These are phyloP conservation scores for Plebejus argus DNA, from an alignment of 2,888 invertebrate species.

Conservation along the genomic window DNA sequence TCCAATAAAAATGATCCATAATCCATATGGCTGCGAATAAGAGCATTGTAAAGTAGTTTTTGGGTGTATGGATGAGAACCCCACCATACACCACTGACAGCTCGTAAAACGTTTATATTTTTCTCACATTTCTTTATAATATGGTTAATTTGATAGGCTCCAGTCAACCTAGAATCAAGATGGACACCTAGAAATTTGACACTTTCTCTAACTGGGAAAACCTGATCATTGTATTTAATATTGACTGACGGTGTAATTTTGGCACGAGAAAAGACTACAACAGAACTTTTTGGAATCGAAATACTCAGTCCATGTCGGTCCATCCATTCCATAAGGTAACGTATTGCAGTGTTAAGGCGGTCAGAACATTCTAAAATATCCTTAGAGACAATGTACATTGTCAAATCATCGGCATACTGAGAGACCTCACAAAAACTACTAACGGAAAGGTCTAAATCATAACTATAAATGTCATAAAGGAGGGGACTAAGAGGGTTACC, in stretches of 20 bases:
- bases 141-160: neutral
- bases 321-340: neutral
- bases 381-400: too few relatives aligned
- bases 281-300: neutral
- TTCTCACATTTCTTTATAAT: neutral
- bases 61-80: slow-evolving; percentile 1
- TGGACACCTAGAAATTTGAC: neutral
- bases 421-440: too few relatives aligned
- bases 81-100: slow-evolving; percentile 5
- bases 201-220: neutral
- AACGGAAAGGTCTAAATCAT: too few relatives aligned
- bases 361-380: too few relatives aligned
- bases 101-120: slow-evolving; percentile 10
- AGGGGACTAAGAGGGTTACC: too few relatives aligned
- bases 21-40: neutral
- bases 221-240: neutral
- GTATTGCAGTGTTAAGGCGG: too few relatives aligned
- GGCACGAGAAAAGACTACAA: neutral
- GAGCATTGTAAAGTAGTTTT: neutral
- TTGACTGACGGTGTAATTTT: neutral
- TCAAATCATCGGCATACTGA: too few relatives aligned
- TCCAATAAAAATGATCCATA: slow-evolving; percentile 13
- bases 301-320: neutral
- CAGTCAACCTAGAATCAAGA: neutral
- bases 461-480: too few relatives aligned